A percentile compares a stretch with the other conserved stretches of the same genome.
These are phyloP conservation scores for Ptychobarbus kaznakovi DNA, from an alignment of 2,797 vertebrate species.

Conservation along the genomic window DNA sequence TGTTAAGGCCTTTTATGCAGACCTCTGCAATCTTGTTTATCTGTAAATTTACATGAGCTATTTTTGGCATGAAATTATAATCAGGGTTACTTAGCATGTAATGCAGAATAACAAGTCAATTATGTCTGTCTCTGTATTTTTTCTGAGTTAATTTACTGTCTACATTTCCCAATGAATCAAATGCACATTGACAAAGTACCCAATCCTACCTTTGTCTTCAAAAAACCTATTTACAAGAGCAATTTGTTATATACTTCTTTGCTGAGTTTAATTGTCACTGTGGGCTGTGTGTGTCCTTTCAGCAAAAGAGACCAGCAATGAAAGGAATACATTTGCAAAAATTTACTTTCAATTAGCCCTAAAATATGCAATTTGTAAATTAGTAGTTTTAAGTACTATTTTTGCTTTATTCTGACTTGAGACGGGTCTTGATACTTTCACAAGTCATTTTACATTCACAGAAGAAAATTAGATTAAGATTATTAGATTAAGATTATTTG, in stretches of 20 bases:
- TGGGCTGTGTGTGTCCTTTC: not conserved
- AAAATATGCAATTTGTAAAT: not conserved
- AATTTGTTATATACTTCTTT: constrained; percentile 15
- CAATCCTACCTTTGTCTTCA: not conserved
- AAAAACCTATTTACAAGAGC: not conserved
- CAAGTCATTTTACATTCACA: not conserved
- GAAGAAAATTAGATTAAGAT: not conserved
- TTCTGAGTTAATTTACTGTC: not conserved
- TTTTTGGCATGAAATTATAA: constrained; percentile 23
- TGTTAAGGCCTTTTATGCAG: constrained; percentile 13
- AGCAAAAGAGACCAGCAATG: not conserved
- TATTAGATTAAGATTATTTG: too few relatives aligned
- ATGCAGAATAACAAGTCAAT: constrained; percentile 16
- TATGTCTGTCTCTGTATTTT: not conserved
- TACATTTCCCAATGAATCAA: constrained; percentile 15
- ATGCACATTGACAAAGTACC: not conserved
- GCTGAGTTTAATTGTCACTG: not conserved
- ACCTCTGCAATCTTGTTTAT: constrained; percentile 6
- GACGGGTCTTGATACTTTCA: not conserved
- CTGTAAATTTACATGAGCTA: not conserved
- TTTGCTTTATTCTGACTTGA: not conserved
- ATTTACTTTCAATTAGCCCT: not conserved
- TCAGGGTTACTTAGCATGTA: constrained; percentile 7
- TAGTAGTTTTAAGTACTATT: not conserved
- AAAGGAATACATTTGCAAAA: not conserved